These are phyloP conservation scores for Campopleginae sp. DNA, from an alignment of 2,888 invertebrate genomes.

Conservation along the genomic window DNA sequence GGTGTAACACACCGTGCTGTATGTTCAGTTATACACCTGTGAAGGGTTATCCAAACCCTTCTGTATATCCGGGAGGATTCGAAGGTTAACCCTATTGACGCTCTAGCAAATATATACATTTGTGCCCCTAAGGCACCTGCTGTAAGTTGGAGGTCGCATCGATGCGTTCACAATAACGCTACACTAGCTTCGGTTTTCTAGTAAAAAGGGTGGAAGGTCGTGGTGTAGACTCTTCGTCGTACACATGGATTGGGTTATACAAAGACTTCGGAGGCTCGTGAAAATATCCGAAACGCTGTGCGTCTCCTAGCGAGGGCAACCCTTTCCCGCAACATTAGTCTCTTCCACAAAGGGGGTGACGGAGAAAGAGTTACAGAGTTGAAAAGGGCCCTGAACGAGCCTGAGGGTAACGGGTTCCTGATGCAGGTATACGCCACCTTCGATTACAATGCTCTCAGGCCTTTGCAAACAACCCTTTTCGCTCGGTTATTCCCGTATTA, in stretches of 20 bases:
- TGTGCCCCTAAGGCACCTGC: conserved; percentile 61
- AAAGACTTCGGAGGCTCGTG: conserved; percentile 26
- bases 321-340: conserved; percentile 56
- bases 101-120: conserved; percentile 33
- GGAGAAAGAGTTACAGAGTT: conserved; percentile 62
- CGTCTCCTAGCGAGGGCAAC: conserved; percentile 43
- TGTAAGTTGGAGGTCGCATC: conserved; percentile 42
- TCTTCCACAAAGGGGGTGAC: conserved; percentile 49
- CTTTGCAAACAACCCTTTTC: conserved; percentile 77
- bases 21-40: conserved; percentile 75
- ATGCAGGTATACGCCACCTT: conserved; percentile 73
- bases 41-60: conserved; percentile 73
- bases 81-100: conserved; percentile 73
- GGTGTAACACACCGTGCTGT: conserved; percentile 33
- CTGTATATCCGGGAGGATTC: conserved; percentile 45
- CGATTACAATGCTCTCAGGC: conserved; percentile 69
- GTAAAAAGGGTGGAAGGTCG: conserved; percentile 42
- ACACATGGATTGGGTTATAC: conserved; percentile 46
- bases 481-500: conserved; percentile 72
- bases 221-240: conserved; percentile 37
- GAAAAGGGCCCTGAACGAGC: conserved; percentile 30
- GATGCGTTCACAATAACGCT: conserved; percentile 47
- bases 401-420: conserved; percentile 59
- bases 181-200: conserved; percentile 48
- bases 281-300: conserved; percentile 48